phyloP scores from a whole-genome alignment of 2,888 invertebrate species.

The Minunthozetes semirufus region DNA sequence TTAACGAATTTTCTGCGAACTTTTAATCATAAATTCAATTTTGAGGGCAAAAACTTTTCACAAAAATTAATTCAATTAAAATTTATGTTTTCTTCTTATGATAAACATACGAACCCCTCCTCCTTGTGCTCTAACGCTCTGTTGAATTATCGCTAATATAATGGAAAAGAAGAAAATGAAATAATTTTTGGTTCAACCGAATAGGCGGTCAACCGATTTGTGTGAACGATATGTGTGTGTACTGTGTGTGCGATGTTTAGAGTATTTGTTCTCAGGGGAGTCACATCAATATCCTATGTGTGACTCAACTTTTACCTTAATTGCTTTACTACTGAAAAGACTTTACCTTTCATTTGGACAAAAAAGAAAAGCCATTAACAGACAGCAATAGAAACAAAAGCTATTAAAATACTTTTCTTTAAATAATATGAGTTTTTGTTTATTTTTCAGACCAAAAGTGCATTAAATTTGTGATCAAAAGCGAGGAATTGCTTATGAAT shows the following conservation, averaged over 20 bases:
- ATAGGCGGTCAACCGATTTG: not conserved
- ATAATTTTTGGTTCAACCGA: not conserved
- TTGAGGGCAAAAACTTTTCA: no score
- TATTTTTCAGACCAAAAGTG: not conserved
- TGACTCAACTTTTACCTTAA: not conserved
- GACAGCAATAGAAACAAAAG: not conserved
- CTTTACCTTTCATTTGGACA: not conserved
- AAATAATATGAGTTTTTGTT: not conserved
- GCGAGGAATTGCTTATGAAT: not conserved
- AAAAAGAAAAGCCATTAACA: not conserved
- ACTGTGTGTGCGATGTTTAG: not conserved
- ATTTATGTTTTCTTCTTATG: no score
- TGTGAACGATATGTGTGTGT: not conserved
- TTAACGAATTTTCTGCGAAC: no score
- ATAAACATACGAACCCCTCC: not conserved
- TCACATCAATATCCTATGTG: not conserved
- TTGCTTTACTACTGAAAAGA: not conserved
- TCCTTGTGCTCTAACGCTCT: not conserved
- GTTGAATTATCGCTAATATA: not conserved
- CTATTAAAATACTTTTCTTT: not conserved
- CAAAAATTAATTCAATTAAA: no score
- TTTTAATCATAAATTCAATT: no score
- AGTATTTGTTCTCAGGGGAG: not conserved
- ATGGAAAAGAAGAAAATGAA: not conserved
- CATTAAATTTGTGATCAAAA: not conserved